Conservation (phyloP, 2,797 vertebrate genomes). For the Acanthornis magna region DNA sequence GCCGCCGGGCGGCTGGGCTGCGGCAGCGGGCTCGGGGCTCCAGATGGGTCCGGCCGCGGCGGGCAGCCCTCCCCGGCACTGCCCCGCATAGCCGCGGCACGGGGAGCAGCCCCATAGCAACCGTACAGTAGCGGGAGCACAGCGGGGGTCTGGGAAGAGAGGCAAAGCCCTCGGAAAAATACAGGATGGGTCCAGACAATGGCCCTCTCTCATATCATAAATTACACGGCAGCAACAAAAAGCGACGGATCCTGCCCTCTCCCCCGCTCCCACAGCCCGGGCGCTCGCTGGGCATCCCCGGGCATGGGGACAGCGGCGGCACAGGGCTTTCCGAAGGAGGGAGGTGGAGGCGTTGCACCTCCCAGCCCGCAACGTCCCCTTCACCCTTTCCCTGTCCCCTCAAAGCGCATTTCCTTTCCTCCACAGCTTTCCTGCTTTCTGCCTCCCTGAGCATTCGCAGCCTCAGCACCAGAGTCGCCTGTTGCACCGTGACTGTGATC, state of each 20-base stretch:
- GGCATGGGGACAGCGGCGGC: accelerated
- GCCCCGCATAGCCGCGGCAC: slow-evolving; percentile 44
- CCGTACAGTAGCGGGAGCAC: slow-evolving; percentile 64
- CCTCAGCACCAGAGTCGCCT: accelerated
- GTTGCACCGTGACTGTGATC: accelerated
- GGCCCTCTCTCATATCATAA: slow-evolving; percentile 48
- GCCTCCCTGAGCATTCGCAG: accelerated
- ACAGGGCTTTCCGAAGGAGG: background rate
- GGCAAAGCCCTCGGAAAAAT: slow-evolving; percentile 48
- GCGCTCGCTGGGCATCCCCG: background rate
- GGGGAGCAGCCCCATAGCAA: slow-evolving; percentile 77
- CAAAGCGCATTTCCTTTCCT: accelerated
- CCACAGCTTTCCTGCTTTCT: background rate
- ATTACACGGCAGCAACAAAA: slow-evolving; percentile 45
- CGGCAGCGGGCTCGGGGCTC: slow-evolving; percentile 39
- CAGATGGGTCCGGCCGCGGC: slow-evolving; percentile 45
- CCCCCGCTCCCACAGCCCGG: background rate
- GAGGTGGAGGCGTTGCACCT: background rate
- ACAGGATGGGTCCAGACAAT: slow-evolving; percentile 60
- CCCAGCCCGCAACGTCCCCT: accelerated
- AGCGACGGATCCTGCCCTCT: background rate
- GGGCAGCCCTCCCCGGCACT: slow-evolving; percentile 41
- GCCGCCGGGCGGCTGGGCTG: slow-evolving; percentile 37
- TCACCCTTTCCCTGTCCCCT: background rate
- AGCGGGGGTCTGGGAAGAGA: slow-evolving; percentile 75